Percentiles rank a stretch among this genome's conserved stretches.
phyloP scores from a whole-genome alignment of 37 sponge, comb jelly and placozoan genomes.

The Beroe forskalii region DNA sequence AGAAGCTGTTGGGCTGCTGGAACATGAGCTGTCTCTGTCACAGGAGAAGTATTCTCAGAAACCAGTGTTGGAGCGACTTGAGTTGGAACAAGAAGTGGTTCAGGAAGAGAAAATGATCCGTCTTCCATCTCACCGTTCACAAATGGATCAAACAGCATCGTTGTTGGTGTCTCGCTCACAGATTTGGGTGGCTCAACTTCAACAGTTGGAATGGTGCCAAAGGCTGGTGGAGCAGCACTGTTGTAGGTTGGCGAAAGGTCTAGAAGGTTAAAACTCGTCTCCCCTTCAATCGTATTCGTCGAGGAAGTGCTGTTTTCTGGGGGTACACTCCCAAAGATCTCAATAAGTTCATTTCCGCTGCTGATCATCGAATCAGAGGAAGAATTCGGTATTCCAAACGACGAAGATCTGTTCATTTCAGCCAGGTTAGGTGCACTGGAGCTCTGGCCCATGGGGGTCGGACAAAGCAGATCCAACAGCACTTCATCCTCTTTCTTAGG shows the following conservation, averaged over 20 bases:
- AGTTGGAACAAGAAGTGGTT: neutral
- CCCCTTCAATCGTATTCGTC: neutral
- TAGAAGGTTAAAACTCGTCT: constrained; percentile 7
- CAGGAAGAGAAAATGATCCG: too few relatives aligned
- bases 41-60: neutral
- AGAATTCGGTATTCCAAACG: neutral
- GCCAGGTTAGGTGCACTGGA: constrained; percentile 28
- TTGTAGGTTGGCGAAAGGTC: neutral
- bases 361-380: neutral
- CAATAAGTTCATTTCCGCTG: too few relatives aligned
- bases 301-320: neutral
- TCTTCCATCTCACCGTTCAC: too few relatives aligned
- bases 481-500: neutral
- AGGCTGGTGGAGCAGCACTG: neutral
- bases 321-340: neutral
- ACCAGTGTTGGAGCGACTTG: neutral
- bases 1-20: neutral
- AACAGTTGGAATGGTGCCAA: neutral
- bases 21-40: neutral
- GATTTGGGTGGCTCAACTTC: too few relatives aligned
- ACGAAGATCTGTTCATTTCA: neutral
- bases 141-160: neutral
- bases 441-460: neutral
- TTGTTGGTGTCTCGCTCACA: too few relatives aligned
- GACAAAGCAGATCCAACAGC: neutral